Conservation (phyloP, 2,797 vertebrate genomes). For the Chrysocyon brachyurus region DNA sequence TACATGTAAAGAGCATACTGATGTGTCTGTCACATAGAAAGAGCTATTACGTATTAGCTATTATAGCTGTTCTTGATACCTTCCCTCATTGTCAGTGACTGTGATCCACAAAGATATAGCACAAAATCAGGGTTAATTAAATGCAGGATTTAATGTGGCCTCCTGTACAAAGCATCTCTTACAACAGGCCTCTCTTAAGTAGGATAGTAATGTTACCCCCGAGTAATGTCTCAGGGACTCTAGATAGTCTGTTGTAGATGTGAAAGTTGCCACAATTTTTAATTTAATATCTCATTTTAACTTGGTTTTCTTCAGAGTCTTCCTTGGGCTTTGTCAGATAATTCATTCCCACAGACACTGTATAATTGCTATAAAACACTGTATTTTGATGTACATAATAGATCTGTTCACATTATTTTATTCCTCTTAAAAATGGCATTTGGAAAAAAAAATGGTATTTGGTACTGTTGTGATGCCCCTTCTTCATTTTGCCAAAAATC, state of each 20-base stretch:
- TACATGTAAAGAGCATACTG: not conserved
- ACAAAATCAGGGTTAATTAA: conserved; percentile 17
- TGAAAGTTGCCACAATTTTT: conserved; percentile 41
- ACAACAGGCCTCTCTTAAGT: not conserved
- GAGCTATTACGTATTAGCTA: not conserved
- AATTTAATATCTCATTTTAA: conserved; percentile 5
- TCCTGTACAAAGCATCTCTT: not conserved
- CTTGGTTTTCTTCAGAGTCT: conserved; percentile 32
- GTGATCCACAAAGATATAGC: not conserved
- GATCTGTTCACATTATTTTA: not conserved
- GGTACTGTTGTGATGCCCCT: not conserved
- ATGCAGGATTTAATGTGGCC: conserved; percentile 28
- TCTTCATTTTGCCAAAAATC: conserved; percentile 42
- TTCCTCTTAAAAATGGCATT: conserved; percentile 29
- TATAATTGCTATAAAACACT: not conserved
- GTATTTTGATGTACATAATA: not conserved
- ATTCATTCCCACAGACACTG: not conserved
- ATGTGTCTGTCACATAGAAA: not conserved
- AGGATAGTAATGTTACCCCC: not conserved
- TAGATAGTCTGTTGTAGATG: not conserved
- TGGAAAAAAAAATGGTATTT: not conserved
- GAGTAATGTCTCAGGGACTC: conserved; percentile 10
- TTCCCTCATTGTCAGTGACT: not conserved
- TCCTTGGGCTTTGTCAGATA: conserved; percentile 9
- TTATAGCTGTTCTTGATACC: not conserved